These are phyloP conservation scores for Erithacus rubecula DNA, from an alignment of 2,797 vertebrate species.

Conservation along the genomic window DNA sequence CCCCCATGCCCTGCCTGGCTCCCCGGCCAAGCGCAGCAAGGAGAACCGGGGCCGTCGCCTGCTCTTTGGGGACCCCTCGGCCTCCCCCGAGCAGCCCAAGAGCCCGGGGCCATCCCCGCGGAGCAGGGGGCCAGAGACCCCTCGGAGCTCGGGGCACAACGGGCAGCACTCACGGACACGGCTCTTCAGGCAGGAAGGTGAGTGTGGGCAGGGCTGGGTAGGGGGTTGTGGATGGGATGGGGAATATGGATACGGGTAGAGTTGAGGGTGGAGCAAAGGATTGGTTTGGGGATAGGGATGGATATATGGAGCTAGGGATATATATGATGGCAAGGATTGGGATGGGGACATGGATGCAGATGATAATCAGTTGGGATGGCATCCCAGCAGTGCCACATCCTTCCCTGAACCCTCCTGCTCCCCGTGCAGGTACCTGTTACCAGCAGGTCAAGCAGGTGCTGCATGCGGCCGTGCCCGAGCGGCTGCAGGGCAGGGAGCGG, in stretches of 20 bases:
- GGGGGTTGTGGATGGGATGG: background rate
- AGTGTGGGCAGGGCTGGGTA: background rate
- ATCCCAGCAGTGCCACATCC: background rate
- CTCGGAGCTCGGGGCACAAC: slow-evolving; percentile 3
- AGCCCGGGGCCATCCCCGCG: background rate
- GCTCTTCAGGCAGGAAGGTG: slow-evolving; percentile 84
- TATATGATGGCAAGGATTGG: background rate
- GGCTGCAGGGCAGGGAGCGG: slow-evolving; percentile 81
- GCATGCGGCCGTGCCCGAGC: slow-evolving; percentile 85
- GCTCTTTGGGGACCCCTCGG: slow-evolving; percentile 70
- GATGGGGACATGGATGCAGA: too few species aligned
- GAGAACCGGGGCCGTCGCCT: slow-evolving; percentile 78
- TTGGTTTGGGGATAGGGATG: background rate
- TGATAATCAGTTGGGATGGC: background rate
- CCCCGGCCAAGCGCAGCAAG: slow-evolving; percentile 85
- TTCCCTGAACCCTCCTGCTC: background rate
- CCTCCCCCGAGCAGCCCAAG: slow-evolving; percentile 47
- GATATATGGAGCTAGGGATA: background rate
- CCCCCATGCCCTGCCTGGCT: slow-evolving; percentile 68
- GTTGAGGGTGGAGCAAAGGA: background rate
- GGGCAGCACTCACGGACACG: slow-evolving; percentile 5
- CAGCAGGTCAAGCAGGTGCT: slow-evolving; percentile 87
- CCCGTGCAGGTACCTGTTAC: slow-evolving; percentile 79
- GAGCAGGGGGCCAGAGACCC: slow-evolving; percentile 58
- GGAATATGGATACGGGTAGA: background rate